Evolutionary conservation across 1,140 invertebrate genomes (phyloP), one percentile per base, ranked within the genome.

Genomic region (Drosophila auraria): DNA sequence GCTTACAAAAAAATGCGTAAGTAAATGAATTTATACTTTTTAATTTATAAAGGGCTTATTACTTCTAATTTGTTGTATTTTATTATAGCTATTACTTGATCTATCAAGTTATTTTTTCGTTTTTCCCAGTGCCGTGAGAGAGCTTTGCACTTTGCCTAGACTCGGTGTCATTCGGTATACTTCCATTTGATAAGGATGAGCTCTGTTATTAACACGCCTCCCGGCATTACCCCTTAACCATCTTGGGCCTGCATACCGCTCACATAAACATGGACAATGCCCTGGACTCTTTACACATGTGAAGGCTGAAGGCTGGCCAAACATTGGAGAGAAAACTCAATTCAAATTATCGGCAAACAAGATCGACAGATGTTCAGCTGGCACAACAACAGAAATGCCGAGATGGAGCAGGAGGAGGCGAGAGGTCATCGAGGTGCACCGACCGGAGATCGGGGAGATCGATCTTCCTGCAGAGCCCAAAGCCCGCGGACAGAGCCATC

Each of bases 341-440:
- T 90, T 90, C 86, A 90, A 90, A 90, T 90, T 90, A 90, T 90
- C 86, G 87, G 68, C 79, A 70, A 70, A 90, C 87, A 90, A 90
- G 86, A 90, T 90, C 86, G 86, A 90, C 86, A 90, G 86, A 90
- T 90, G 86, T 90, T 90, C 86, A 86, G 58, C 86, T 70, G 77
- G 66, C 80, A 77, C 66, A 75, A 69, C 66, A 83, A 75, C 66
- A 80, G 50, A 83, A 76, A 74, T 58, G 51, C 54, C 49, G 11
- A 36, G 42, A 42, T 61, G 42, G 60, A 27, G 64, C 56, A 25
- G 45, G 25, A 73, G 44, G 51, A 40, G 40, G 25, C 36, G 42
- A 80, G 77, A 83, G 83, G 83, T 89, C 86, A 89, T 77, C 79
- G 82, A 78, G 86, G 86, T 90, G 84, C 84, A 86, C 73, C 64